A percentile compares a stretch with the other conserved stretches of the same genome.
Conservation (phyloP, 2,888 invertebrate genomes). For the Monochamus alternatus region DNA sequence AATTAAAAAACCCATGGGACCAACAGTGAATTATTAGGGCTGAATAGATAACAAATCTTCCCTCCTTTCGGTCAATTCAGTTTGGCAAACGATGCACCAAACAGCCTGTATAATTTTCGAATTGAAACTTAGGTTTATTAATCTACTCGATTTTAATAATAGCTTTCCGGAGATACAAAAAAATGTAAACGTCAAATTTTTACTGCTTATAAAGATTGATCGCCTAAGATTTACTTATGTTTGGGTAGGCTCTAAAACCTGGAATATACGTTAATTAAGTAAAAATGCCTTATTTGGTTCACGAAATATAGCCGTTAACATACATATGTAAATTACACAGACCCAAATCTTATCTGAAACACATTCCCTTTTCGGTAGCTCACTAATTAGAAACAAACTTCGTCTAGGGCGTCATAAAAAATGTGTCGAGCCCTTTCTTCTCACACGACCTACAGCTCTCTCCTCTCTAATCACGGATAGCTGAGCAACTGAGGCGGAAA, state of each 20-base stretch:
- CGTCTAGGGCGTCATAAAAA: conserved; percentile 48
- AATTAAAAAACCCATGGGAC: no score
- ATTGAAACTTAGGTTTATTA: neutral
- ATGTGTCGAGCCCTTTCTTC: conserved; percentile 38
- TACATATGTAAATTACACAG: conserved; percentile 44
- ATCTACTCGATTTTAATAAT: neutral
- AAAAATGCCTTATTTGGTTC: conserved; percentile 20
- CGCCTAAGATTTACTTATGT: neutral
- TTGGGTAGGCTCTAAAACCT: neutral
- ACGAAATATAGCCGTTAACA: conserved; percentile 42
- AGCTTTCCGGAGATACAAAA: neutral
- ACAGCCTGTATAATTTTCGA: no score
- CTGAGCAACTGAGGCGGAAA: neutral
- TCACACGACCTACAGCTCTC: conserved; percentile 34
- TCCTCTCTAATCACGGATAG: conserved; percentile 2
- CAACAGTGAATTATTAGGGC: no score
- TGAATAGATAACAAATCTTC: no score
- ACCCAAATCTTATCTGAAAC: conserved; percentile 49
- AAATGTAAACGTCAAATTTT: neutral
- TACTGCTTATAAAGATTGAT: neutral
- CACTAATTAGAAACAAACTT: conserved; percentile 59
- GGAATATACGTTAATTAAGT: conserved; percentile 34
- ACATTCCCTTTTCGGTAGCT: conserved; percentile 56
- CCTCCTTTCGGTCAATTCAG: no score
- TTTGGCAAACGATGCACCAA: no score